Conservation (phyloP, 1,140 invertebrate genomes). For the Sitobion miscanthi region DNA sequence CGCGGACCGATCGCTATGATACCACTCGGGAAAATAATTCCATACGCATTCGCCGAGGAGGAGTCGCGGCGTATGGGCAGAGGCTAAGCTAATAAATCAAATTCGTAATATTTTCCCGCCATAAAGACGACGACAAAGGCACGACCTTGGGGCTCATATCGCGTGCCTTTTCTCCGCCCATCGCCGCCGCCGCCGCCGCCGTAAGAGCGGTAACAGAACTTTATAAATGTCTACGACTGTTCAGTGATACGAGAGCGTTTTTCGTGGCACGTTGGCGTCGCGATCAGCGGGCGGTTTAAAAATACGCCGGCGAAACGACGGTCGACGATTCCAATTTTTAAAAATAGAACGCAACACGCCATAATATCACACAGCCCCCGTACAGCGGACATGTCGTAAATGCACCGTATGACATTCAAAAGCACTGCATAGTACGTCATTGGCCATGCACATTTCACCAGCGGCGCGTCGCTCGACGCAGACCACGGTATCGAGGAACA, state of each 20-base stretch:
- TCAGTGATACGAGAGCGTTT: not conserved
- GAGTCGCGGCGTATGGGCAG: not conserved
- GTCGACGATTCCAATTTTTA: not conserved
- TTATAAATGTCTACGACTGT: not conserved
- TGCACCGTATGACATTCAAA: slow-evolving; percentile 37
- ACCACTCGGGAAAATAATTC: not conserved
- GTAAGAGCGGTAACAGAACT: not conserved
- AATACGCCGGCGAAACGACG: slow-evolving; percentile 11
- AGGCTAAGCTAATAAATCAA: not conserved
- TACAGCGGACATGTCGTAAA: not conserved
- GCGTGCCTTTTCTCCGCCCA: not conserved
- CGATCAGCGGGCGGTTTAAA: not conserved
- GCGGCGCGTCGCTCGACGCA: not conserved
- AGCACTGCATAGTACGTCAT: slow-evolving; percentile 30
- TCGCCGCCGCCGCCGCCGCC: too few relatives aligned
- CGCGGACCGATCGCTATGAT: too few relatives aligned
- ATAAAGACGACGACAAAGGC: not conserved
- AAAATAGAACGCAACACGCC: slow-evolving; percentile 39
- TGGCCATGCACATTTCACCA: not conserved
- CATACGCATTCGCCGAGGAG: not conserved
- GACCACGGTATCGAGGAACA: not conserved
- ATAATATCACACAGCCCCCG: not conserved
- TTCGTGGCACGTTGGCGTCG: slow-evolving; percentile 19
- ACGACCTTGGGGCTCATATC: not conserved
- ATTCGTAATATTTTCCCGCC: not conserved